These are phyloP conservation scores for Pomatostomus ruficeps DNA, from an alignment of 2,113 vertebrate species.

Conservation along the genomic window DNA sequence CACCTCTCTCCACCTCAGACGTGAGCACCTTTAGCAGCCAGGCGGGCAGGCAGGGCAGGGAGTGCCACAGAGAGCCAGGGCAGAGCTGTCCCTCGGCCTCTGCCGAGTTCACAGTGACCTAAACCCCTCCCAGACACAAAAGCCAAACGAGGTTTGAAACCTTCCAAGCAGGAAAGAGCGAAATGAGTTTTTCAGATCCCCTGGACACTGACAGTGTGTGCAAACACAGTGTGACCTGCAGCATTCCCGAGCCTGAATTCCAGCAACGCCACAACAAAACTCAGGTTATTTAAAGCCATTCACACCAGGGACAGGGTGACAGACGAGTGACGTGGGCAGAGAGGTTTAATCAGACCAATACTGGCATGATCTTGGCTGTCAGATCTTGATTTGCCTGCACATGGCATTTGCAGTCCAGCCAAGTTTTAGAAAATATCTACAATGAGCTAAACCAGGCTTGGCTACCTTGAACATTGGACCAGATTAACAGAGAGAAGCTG, in stretches of 20 bases:
- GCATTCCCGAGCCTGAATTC: background rate
- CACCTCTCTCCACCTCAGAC: background rate
- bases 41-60: background rate
- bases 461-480: background rate
- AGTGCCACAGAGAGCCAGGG: background rate
- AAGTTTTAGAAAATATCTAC: background rate
- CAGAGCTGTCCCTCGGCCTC: background rate
- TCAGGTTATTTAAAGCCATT: background rate
- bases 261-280: background rate
- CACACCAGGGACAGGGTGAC: background rate
- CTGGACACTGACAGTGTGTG: background rate
- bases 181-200: slow-evolving; percentile 63
- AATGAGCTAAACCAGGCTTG: background rate
- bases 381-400: background rate
- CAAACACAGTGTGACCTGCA: background rate
- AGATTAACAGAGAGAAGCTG: background rate
- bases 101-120: slow-evolving; percentile 10
- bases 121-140: slow-evolving; percentile 30
- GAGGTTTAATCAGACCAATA: background rate
- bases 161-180: slow-evolving; percentile 21
- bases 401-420: background rate
- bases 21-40: background rate
- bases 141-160: slow-evolving; percentile 25
- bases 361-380: background rate
- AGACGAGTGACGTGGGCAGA: background rate